phyloP scores from a whole-genome alignment of 2,888 invertebrate genomes.

The Eucriotettix oculatus region DNA sequence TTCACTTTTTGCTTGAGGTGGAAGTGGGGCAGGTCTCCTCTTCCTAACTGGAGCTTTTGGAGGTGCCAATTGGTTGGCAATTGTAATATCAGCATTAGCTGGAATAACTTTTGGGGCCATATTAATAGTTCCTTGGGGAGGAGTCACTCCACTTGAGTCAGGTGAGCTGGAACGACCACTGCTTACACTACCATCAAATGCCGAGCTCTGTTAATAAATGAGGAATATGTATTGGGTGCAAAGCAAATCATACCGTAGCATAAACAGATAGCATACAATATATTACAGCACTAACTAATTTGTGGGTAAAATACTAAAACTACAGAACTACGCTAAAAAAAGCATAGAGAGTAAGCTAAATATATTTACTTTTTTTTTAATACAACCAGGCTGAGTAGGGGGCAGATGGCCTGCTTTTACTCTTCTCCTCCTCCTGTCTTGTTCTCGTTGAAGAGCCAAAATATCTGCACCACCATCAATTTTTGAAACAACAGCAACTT shows the following conservation, averaged over 20 bases:
- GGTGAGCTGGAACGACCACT: conserved; percentile 36
- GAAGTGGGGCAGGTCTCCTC: conserved; percentile 16
- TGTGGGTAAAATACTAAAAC: no score
- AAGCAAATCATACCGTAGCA: no score
- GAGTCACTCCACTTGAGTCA: conserved; percentile 37
- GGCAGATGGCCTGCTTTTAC: no score
- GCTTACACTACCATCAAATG: conserved; percentile 28
- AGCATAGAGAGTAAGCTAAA: no score
- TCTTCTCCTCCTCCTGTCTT: conserved; percentile 33
- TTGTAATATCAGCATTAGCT: conserved; percentile 14
- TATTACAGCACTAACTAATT: no score
- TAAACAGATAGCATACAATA: no score
- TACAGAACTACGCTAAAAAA: no score
- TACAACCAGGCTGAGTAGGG: no score
- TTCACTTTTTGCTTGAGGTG: conserved; percentile 23
- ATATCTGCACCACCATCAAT: conserved; percentile 28
- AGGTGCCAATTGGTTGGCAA: conserved; percentile 3
- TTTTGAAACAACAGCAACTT: conserved; percentile 41
- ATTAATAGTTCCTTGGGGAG: conserved; percentile 11
- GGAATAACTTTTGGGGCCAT: no score
- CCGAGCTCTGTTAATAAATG: no score
- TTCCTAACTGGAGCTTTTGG: conserved; percentile 8
- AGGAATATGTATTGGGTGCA: no score
- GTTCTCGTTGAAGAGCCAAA: conserved; percentile 37
- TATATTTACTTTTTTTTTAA: no score